Evolutionary conservation across 64 coral and sea anemone species (phyloP).

Genomic region (Hydrozoanthus tunicans): DNA sequence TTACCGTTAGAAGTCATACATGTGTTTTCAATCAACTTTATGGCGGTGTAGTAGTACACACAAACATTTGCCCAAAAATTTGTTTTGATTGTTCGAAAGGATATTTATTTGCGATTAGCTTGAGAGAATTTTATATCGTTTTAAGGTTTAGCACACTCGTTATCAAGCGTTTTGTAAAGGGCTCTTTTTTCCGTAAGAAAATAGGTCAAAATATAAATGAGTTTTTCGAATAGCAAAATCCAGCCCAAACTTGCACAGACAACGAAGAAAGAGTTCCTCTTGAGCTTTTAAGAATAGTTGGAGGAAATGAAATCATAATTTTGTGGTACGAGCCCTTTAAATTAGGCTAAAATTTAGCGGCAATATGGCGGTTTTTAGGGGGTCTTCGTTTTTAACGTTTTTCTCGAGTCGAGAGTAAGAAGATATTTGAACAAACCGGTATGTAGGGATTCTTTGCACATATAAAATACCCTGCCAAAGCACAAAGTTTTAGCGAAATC

Average conservation of each 20-base stretch:
- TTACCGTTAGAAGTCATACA: too few relatives aligned
- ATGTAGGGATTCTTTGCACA: conserved; percentile 41
- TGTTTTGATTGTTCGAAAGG: too few relatives aligned
- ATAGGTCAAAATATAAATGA: background rate
- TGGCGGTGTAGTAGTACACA: too few relatives aligned
- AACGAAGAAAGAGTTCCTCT: background rate
- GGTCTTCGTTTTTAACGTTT: conserved; percentile 21
- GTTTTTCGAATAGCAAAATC: background rate
- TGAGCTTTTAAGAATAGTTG: background rate
- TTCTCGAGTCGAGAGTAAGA: conserved; percentile 5
- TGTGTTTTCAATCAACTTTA: too few relatives aligned
- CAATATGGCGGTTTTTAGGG: conserved; percentile 20
- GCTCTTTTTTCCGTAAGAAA: background rate
- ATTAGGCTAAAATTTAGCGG: conserved; percentile 53
- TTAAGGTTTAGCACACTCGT: too few relatives aligned
- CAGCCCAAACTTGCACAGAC: background rate
- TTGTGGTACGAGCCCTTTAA: conserved; percentile 20
- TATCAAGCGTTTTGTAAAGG: too few relatives aligned
- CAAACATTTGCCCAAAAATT: too few relatives aligned
- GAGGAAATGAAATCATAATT: background rate
- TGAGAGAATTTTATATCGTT: too few relatives aligned
- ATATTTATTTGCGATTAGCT: too few relatives aligned
- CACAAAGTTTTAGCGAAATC: conserved; percentile 58
- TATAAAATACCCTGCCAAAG: conserved; percentile 16
- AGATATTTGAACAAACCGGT: conserved; percentile 42